These are phyloP conservation scores for Malurus melanocephalus DNA, from an alignment of 2,113 vertebrate species.

Conservation along the genomic window DNA sequence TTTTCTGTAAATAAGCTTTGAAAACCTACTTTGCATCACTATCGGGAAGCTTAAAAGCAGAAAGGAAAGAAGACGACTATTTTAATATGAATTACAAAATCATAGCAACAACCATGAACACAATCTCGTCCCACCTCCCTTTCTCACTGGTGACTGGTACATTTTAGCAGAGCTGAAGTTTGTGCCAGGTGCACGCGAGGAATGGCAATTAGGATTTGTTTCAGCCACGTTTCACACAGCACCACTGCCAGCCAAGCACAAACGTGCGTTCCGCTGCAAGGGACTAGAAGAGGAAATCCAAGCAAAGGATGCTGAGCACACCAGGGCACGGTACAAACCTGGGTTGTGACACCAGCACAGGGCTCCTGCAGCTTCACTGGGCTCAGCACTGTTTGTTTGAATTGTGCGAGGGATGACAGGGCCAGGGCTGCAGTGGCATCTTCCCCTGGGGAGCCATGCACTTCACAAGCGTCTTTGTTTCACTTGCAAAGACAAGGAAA, in stretches of 20 bases:
- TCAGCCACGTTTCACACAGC: not conserved
- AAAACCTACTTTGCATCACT: not conserved
- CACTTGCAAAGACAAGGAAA: not conserved
- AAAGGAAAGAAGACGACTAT: not conserved
- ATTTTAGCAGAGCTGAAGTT: not conserved
- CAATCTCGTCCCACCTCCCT: not conserved
- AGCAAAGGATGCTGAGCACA: not conserved
- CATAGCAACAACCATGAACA: not conserved
- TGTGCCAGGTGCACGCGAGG: not conserved
- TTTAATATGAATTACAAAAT: not conserved
- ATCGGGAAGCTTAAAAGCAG: not conserved
- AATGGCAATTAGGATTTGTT: not conserved
- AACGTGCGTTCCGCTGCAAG: not conserved
- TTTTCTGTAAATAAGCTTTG: not conserved
- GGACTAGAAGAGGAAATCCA: fast-evolving
- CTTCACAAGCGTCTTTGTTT: not conserved
- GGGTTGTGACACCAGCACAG: not conserved
- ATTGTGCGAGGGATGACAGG: not conserved
- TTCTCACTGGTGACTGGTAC: not conserved
- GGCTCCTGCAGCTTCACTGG: not conserved
- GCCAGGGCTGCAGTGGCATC: not conserved
- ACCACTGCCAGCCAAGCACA: not conserved
- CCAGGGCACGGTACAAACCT: fast-evolving
- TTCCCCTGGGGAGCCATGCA: not conserved
- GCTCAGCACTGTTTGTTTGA: not conserved